Base-by-base conservation (phyloP, 1,140 invertebrate genomes). In the Ylistrum balloti region DNA sequence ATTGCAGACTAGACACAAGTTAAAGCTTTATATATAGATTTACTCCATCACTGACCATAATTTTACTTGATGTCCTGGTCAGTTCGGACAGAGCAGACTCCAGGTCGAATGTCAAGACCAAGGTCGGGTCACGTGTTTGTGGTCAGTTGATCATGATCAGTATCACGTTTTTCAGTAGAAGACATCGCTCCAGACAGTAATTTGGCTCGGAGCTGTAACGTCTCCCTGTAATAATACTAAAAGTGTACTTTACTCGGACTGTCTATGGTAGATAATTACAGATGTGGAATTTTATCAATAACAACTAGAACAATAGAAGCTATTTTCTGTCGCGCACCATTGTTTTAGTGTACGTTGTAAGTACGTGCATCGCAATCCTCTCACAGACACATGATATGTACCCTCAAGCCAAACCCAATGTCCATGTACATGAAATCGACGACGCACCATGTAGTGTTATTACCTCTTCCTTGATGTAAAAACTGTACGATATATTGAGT, bases 131-230 rank as follows among this genome's bases (percentile, higher is more conserved):
- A 74, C 9, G 0, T 3, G 17, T 74, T 74, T 74, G 56, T 74
- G 22, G 56, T 74, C 56, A 74, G 35, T 38, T 38, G 35, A 13
- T 38, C 35, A n/a, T n/a, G 45, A 38, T 38, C 35, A 13, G 35
- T 38, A 38, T 17, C 41, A 17, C 22, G n/a, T 28, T 9, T n/a
- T n/a, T 74, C 22, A 11, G 56, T 28, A 74, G 28, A 28, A 74
- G 56, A 28, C 56, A 74, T 9, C 56, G 2, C n/a, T n/a, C 56
- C 56, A 74, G 56, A 74, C 56, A 28, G 56, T 74, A 74, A 74
- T 74, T 74, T 74, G 56, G 56, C 56, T 74, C 22, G n/a, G 56
- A 74, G 56, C 56, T 74, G 28, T 74, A 74, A 74, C n/a, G 56
- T 28, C n/a, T 9, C 22, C 56, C 17, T n/a, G 56, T n/a, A 74